Evolutionary conservation across 2,797 vertebrate genomes (phyloP).

Genomic region (Sorex maritimensis): DNA sequence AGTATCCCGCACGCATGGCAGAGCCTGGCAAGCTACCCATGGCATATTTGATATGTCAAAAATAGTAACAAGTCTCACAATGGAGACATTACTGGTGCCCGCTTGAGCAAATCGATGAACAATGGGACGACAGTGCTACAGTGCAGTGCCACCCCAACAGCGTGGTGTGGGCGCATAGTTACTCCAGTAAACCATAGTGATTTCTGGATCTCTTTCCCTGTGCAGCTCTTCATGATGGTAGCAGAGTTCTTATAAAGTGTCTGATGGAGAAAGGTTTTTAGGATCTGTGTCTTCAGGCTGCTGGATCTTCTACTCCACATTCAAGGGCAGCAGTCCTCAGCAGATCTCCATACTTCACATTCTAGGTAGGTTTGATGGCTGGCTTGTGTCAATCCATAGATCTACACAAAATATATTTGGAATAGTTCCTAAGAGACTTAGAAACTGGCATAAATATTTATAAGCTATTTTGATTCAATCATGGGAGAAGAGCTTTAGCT

Average conservation of each 20-base stretch:
- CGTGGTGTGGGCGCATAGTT: not conserved
- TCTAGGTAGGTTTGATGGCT: not conserved
- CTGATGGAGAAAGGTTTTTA: not conserved
- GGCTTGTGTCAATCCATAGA: not conserved
- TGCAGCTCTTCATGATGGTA: not conserved
- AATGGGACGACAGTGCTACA: too few relatives aligned
- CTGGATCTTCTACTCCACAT: not conserved
- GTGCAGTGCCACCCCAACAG: not conserved
- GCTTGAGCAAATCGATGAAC: too few relatives aligned
- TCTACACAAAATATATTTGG: not conserved
- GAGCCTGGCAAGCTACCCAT: too few relatives aligned
- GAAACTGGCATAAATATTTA: not conserved
- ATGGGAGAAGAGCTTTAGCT: not conserved
- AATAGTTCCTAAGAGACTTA: not conserved
- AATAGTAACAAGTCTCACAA: too few relatives aligned
- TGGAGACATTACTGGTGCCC: too few relatives aligned
- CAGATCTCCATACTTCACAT: not conserved
- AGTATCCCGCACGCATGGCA: too few relatives aligned
- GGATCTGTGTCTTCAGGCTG: not conserved
- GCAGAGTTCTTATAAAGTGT: not conserved
- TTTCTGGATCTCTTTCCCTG: not conserved
- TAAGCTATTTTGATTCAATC: not conserved
- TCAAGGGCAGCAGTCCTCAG: not conserved
- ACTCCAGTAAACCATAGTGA: not conserved
- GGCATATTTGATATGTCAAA: too few relatives aligned